phyloP scores from a whole-genome alignment of 2,113 vertebrate species.

The Petrocephalus zakoni region DNA sequence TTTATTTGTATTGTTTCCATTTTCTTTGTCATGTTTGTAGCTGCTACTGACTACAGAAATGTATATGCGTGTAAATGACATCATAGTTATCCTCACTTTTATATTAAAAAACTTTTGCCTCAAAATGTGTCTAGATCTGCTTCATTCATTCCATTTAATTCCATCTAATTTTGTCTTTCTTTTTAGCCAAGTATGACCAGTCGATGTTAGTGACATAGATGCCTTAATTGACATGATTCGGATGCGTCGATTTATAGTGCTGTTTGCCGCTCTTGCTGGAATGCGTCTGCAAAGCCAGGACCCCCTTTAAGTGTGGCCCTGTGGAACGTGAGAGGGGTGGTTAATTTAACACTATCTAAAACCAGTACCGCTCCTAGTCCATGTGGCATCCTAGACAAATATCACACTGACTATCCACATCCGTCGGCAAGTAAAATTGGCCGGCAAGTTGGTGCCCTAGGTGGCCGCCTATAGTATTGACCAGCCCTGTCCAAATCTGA shows the following conservation, averaged over 20 bases:
- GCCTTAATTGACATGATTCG: neutral
- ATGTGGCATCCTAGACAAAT: neutral
- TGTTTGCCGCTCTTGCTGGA: neutral
- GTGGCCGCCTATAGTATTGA: neutral
- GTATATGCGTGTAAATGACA: neutral
- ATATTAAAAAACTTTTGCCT: neutral
- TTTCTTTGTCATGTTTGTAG: neutral
- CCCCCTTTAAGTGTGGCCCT: neutral
- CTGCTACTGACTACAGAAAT: neutral
- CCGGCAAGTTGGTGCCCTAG: neutral
- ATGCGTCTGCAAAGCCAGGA: neutral
- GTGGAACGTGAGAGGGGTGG: neutral
- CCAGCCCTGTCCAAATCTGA: constrained; percentile 20
- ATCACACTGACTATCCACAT: neutral
- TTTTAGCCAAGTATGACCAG: neutral
- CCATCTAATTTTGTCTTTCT: neutral
- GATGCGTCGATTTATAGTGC: neutral
- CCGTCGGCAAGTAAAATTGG: neutral
- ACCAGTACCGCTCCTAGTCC: neutral
- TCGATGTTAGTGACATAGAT: neutral
- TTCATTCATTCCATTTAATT: neutral
- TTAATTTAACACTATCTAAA: neutral
- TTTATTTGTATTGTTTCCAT: neutral
- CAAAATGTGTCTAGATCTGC: neutral
- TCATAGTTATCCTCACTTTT: neutral